Base-by-base conservation (phyloP, 2,888 invertebrate species). In the Parelbella ahira region DNA sequence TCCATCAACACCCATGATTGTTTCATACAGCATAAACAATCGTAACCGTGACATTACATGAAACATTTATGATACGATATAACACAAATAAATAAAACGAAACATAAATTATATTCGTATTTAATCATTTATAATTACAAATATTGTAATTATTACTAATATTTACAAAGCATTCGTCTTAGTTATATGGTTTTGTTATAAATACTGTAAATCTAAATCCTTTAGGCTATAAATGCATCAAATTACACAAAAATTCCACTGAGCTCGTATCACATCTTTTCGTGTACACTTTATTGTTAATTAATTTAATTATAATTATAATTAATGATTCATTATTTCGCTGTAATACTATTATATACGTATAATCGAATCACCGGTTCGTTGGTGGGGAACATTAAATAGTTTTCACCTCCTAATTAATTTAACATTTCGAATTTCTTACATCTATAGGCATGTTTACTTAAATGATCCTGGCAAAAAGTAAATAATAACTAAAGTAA, bases 211-310 rank as follows among this genome's bases (percentile, higher is more conserved):
- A 54, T 56, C 54, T 65, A 63, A 50, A 53, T 56, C 60, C 64
- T 66, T 62, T 47, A 53, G 47, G 51, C 65, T 74, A 74, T 78
- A 83, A 84, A 83, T 84, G 81, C 81, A 79, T 72, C 62, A 62
- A 70, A 70, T 72, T 74, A 78, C 73, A 80, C 64, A 72, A 50
- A 29, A 70, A 59, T 24, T 61, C 54, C 60, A 63, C 58, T 66
- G 70, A 70, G 63, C 63, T 54, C 72, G 73, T 86, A 86, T 84
- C 84, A 84, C 84, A 87, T 80, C 67, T 63, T 73, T 72, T 77
- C 78, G 79, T 82, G 79, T 80, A 78, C 69, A 66, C 66, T 57
- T 57, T 50, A 58, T 54, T 52, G 55, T 58, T 49, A 49, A 45
- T 45, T 44, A 49, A 45, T 46, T 43, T n/a, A n/a, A n/a, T n/a